Conservation (phyloP, 2,113 vertebrate genomes). For the Dinomys branickii region DNA sequence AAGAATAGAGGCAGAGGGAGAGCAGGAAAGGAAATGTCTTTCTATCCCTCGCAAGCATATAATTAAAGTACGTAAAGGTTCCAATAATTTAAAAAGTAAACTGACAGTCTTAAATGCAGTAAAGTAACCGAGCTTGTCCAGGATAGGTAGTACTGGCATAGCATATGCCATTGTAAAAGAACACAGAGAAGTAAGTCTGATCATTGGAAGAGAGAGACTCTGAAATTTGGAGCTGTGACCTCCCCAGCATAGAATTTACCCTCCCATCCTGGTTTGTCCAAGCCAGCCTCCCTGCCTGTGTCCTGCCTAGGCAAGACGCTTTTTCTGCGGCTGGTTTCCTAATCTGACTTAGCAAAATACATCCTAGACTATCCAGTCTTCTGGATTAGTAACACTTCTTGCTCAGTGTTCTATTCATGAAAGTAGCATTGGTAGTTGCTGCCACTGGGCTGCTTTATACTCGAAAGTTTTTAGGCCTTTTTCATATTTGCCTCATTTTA, state of each 20-base stretch:
- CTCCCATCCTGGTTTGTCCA: too few species aligned
- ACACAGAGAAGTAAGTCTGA: not conserved
- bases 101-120: not conserved
- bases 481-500: not conserved
- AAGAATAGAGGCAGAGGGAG: not conserved
- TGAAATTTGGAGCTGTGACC: not conserved
- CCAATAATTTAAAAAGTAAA: not conserved
- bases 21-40: not conserved
- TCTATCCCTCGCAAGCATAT: not conserved
- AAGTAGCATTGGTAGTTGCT: not conserved
- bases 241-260: not conserved
- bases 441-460: not conserved
- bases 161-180: accelerated
- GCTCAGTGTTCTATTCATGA: not conserved
- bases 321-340: not conserved
- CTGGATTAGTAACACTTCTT: not conserved
- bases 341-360: not conserved
- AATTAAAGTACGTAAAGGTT: not conserved
- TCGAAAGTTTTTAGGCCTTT: not conserved
- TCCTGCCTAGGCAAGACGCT: not conserved
- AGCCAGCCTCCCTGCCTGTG: not conserved
- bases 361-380: not conserved
- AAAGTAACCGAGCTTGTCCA: not conserved
- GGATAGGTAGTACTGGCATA: not conserved
- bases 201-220: not conserved